These are phyloP conservation scores for Drosophila longiperda DNA, from an alignment of 2,888 invertebrate species.

Conservation along the genomic window DNA sequence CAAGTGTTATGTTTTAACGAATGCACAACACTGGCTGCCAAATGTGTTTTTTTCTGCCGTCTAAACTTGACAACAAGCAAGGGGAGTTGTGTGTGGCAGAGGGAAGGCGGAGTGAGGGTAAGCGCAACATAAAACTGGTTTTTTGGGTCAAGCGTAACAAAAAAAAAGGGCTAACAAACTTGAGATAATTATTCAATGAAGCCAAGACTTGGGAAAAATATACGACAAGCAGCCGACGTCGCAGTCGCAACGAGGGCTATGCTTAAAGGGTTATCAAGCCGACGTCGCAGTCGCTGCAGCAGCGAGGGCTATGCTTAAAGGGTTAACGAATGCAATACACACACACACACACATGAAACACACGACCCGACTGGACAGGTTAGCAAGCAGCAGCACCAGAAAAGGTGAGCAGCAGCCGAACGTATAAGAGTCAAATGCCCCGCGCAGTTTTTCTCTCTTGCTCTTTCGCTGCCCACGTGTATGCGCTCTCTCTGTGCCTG, in stretches of 20 bases:
- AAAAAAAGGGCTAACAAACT: slow-evolving; percentile 64
- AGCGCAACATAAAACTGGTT: slow-evolving; percentile 67
- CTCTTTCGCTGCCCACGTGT: slow-evolving; percentile 4
- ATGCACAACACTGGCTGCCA: slow-evolving; percentile 52
- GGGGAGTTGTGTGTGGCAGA: slow-evolving; percentile 55
- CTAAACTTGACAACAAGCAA: slow-evolving; percentile 36
- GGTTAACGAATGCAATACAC: slow-evolving; percentile 53
- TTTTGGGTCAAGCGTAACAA: slow-evolving; percentile 55
- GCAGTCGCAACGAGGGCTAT: slow-evolving; percentile 51
- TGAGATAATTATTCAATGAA: slow-evolving; percentile 78
- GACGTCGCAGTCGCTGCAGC: slow-evolving; percentile 26
- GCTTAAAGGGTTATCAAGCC: slow-evolving; percentile 64
- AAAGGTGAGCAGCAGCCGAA: slow-evolving; percentile 48
- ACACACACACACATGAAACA: background rate
- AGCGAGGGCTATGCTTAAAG: slow-evolving; percentile 61
- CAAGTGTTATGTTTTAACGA: slow-evolving; percentile 60
- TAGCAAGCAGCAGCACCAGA: slow-evolving; percentile 35
- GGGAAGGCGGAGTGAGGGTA: slow-evolving; percentile 62
- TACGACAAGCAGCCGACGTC: slow-evolving; percentile 25
- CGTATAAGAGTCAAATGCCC: slow-evolving; percentile 52
- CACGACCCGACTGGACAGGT: slow-evolving; percentile 47
- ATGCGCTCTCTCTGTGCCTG: background rate
- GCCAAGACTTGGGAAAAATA: slow-evolving; percentile 51
- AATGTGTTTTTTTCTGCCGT: slow-evolving; percentile 43
- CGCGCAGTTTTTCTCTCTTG: slow-evolving; percentile 50